Evolutionary conservation across 2,888 invertebrate genomes (phyloP), one percentile per base, ranked within the genome.

Genomic region (Melanchra persicariae): DNA sequence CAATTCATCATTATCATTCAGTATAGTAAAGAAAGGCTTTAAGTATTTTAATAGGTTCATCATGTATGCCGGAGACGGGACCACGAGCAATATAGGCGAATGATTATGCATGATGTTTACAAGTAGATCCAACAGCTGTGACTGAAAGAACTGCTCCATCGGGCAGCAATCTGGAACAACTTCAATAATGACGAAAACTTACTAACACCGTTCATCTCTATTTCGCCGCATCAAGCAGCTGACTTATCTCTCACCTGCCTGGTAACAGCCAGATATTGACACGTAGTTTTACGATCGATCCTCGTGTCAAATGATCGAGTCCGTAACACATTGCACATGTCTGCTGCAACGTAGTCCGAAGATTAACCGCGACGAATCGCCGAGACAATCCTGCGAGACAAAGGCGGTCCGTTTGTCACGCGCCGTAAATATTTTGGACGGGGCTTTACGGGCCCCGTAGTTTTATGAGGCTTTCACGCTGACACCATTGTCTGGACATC

Each of bases 341-440:
- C 90, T 87, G 89, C 86, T 91, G 91, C 90, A 89, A 87, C 85
- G 89, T 86, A 85, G 85, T 87, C 88, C 87, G 83, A 86, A 90
- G 89, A 93, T 92, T 90, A 90, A 91, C 92, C 93, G 93, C 83
- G 87, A 85, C 95, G 90, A 95, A 95, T 95, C 86, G 89, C 83
- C 91, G 91, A 92, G 92, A 94, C 94, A 91, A 91, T 91, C 91
- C 91, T 89, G 67, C 87, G 87, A 94, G 93, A 95, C 94, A 95
- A 95, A 93, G 90, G 87, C 84, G 62, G 61, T 70, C 71, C 85
- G 92, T 94, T 95, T 94, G 95, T 95, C 95, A 95, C 94, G 94
- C 94, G 93, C 90, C 89, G 95, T 95, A 95, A 95, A 95, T 95
- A 95, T 95, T 95, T 95, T 95, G 94, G 95, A 94, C 93, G 88